Conservation (phyloP, 2,113 vertebrate genomes). For the Willisornis vidua region DNA sequence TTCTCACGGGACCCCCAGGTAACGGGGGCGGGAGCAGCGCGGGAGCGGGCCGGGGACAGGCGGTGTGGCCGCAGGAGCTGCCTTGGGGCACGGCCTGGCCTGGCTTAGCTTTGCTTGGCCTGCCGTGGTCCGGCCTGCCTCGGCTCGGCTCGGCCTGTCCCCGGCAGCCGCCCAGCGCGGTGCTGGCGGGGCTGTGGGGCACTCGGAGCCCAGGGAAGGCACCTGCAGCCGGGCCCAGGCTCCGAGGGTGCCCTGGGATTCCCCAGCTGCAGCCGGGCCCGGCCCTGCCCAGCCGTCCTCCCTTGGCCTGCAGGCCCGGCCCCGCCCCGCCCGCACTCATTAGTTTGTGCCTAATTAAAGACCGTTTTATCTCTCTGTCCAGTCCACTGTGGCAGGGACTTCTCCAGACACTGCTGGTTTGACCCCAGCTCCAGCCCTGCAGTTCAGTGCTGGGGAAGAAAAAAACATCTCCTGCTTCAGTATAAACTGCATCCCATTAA, state of each 20-base stretch:
- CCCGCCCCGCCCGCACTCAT: accelerated
- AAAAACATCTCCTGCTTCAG: not conserved
- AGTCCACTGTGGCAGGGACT: accelerated
- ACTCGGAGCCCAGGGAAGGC: accelerated
- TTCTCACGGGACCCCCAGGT: slow-evolving; percentile 92
- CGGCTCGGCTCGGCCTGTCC: accelerated
- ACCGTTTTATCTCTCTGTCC: accelerated
- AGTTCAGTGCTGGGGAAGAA: accelerated
- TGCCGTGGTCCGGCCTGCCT: no score
- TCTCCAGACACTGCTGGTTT: not conserved
- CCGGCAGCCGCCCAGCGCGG: no score
- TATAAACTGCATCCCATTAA: not conserved
- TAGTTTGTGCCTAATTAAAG: no score
- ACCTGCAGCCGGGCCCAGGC: no score
- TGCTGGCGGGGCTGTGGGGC: no score
- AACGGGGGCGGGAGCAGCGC: slow-evolving; percentile 10
- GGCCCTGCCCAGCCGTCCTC: not conserved
- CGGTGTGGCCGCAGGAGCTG: accelerated
- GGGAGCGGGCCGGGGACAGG: accelerated
- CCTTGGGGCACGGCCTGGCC: accelerated
- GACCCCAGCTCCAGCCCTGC: not conserved
- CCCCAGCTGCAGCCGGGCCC: not conserved
- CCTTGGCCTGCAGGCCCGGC: not conserved
- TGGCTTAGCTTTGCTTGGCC: no score
- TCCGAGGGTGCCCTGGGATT: not conserved